These are phyloP conservation scores for Solenopsis fugax DNA, from an alignment of 1,140 invertebrate genomes.

Conservation along the genomic window DNA sequence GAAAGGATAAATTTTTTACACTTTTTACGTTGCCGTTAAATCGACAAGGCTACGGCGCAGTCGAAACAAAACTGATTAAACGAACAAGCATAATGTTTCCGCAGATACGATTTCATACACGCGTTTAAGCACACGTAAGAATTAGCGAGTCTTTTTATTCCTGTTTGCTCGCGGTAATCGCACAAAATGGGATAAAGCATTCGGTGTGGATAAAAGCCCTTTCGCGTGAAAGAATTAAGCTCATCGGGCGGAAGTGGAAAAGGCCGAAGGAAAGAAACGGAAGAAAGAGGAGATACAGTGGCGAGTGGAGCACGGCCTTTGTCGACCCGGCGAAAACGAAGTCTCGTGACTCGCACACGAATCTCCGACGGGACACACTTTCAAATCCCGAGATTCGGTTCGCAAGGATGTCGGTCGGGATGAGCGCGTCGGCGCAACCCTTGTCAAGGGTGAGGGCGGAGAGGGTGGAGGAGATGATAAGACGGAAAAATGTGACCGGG, in stretches of 20 bases:
- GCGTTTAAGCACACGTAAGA: background rate
- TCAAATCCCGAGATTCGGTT: background rate
- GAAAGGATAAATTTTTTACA: background rate
- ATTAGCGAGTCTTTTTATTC: background rate
- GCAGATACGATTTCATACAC: background rate
- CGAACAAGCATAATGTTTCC: background rate
- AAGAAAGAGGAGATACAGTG: background rate
- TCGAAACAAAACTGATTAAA: background rate
- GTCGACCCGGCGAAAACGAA: constrained; percentile 24
- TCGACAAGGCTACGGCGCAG: background rate
- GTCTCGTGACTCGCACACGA: background rate
- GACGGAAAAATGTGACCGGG: constrained; percentile 48
- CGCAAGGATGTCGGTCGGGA: background rate
- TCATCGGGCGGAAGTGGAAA: background rate
- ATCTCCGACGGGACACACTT: background rate
- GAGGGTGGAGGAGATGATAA: background rate
- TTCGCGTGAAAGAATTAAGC: constrained; percentile 39
- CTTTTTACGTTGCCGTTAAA: background rate
- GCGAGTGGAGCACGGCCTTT: background rate
- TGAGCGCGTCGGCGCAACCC: background rate
- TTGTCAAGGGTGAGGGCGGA: background rate
- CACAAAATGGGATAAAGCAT: constrained; percentile 8
- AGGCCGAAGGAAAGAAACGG: background rate
- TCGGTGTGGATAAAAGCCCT: background rate
- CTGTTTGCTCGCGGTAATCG: background rate